Evolutionary conservation across 2,113 vertebrate genomes (phyloP), one percentile per base, ranked within the genome.

Genomic region (Meriones unguiculatus): DNA sequence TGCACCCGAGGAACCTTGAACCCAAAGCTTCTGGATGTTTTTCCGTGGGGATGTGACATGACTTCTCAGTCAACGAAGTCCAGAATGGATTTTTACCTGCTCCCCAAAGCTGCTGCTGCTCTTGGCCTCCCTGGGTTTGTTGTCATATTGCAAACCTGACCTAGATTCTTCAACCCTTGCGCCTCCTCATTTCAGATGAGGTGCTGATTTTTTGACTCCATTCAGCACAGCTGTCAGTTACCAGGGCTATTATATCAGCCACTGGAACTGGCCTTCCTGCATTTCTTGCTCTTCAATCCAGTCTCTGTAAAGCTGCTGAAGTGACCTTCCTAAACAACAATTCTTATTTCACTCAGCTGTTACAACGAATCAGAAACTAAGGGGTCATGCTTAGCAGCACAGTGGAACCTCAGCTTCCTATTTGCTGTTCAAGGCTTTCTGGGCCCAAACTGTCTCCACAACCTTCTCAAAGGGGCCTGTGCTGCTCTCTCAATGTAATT

Each of bases 21-120:
- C 24, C 13, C 85, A 92, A 97, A 94, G 70, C 35, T 95, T 91
- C 91, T 88, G 28, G 75, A 18, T 89, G 18, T 95, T 65, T 50
- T 65, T 77, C 69, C 80, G 67, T 0, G 41, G 54, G 32, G 35
- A 52, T 50, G 30, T 59, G 28, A 72, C 52, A 2, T 38, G 77
- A 84, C 38, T 78, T 57, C 41, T n/a, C 72, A 15, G 57, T 78
- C 89, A 85, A 8, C 11, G 18, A 86, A 65, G 38, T 64, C 32
- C 59, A 89, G 64, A 69, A 50, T 5, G 24, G 20, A n/a, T 89
- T 87, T 57, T 35, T 65, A 85, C 22, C 17, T 80, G 69, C 35
- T 80, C 85, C 22, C 35, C n/a, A 88, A 89, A 88, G 30, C 28
- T 38, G 7, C 41, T 89, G 25, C 32, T 72, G 72, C 76, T 85